These are phyloP conservation scores for Scotopteryx bipunctaria DNA, from an alignment of 2,888 invertebrate genomes.

Conservation along the genomic window DNA sequence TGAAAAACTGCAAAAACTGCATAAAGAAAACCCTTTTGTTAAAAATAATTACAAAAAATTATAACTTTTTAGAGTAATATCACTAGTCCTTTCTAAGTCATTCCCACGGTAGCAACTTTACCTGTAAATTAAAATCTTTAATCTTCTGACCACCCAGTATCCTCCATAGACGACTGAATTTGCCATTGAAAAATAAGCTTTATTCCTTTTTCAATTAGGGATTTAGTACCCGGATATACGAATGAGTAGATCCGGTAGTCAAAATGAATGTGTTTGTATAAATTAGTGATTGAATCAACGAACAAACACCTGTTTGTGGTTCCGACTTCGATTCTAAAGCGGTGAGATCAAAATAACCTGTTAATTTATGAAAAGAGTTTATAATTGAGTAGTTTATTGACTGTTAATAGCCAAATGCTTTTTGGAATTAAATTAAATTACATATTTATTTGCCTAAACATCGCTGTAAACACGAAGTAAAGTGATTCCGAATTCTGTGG, in stretches of 20 bases:
- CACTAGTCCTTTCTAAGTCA: too few relatives aligned
- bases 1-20: conserved; percentile 5
- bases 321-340: conserved; percentile 20
- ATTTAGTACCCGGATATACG: conserved; percentile 7
- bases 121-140: conserved; percentile 24
- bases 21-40: not conserved
- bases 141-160: conserved; percentile 22
- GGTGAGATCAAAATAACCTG: conserved; percentile 11
- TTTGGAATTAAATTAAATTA: too few relatives aligned
- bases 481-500: too few relatives aligned
- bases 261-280: conserved; percentile 18
- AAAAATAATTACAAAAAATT: conserved; percentile 1
- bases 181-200: conserved; percentile 12
- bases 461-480: too few relatives aligned
- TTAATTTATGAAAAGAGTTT: conserved; percentile 18
- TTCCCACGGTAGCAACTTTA: conserved; percentile 37
- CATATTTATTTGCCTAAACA: too few relatives aligned
- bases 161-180: not conserved
- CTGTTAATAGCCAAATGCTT: too few relatives aligned
- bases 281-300: conserved; percentile 9
- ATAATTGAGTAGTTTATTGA: conserved; percentile 3
- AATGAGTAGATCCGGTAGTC: conserved; percentile 6
- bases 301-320: conserved; percentile 18
- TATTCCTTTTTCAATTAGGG: conserved; percentile 1
- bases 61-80: not conserved